Conservation (phyloP, 2,797 vertebrate genomes). For the Parauchenoglanis ngamensis region DNA sequence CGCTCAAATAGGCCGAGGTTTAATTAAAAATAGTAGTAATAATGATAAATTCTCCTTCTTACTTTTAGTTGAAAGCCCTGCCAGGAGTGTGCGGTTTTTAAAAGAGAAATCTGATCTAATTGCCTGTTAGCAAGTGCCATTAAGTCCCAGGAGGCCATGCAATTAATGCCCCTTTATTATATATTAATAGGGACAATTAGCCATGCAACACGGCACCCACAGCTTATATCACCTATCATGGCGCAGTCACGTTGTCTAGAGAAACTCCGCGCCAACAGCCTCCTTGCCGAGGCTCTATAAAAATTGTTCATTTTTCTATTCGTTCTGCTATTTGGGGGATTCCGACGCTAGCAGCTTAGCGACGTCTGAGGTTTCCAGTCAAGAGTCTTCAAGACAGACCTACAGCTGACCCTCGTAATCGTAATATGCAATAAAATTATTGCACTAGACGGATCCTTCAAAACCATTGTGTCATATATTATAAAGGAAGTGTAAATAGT, state of each 20-base stretch:
- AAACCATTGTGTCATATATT: not conserved
- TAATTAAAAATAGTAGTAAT: not conserved
- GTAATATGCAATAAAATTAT: not conserved
- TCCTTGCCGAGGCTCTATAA: not conserved
- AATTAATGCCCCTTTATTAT: conserved; percentile 41
- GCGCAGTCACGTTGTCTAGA: not conserved
- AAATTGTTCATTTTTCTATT: not conserved
- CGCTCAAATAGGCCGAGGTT: not conserved
- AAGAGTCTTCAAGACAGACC: not conserved
- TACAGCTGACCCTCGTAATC: not conserved
- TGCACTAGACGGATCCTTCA: not conserved
- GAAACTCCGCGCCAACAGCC: not conserved
- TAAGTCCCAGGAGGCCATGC: conserved; percentile 31
- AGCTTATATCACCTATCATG: not conserved
- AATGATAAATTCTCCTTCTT: not conserved
- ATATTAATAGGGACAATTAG: conserved; percentile 40
- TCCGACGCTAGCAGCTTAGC: not conserved
- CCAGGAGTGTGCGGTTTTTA: not conserved
- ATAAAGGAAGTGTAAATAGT: too few relatives aligned
- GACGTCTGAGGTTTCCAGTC: not conserved
- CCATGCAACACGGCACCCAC: conserved; percentile 9
- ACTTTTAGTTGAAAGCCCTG: conserved; percentile 14
- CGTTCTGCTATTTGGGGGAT: not conserved
- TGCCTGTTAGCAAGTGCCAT: conserved; percentile 35
- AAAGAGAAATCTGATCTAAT: conserved; percentile 30